Evolutionary conservation across 2,113 vertebrate genomes (phyloP).

Genomic region (Chunga burmeisteri): DNA sequence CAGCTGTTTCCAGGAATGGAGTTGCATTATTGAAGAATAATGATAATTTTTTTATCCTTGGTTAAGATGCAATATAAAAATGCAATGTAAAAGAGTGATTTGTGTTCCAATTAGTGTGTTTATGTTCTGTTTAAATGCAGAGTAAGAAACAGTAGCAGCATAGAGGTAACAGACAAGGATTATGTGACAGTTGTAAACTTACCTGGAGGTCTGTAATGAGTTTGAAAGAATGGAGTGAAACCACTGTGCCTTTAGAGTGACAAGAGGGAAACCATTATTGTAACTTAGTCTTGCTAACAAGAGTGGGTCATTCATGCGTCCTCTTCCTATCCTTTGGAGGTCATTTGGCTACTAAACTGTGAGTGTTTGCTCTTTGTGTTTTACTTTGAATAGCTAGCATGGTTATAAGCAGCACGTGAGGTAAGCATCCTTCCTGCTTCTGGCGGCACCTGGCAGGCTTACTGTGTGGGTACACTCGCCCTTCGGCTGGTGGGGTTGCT

Average conservation of each 20-base stretch:
- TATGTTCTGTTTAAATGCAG: neutral
- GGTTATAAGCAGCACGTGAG: neutral
- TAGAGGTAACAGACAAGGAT: neutral
- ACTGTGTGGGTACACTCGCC: accelerated
- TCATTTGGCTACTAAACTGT: neutral
- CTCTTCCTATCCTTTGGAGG: neutral
- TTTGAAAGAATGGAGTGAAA: neutral
- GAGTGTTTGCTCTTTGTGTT: neutral
- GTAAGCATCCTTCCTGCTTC: neutral
- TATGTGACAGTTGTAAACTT: neutral
- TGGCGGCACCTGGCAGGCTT: neutral
- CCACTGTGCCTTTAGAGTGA: neutral
- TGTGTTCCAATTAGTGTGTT: neutral
- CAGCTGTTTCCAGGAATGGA: neutral
- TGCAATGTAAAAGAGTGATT: neutral
- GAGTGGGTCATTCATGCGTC: neutral
- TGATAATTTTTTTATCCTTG: neutral
- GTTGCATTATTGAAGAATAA: neutral
- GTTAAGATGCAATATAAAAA: neutral
- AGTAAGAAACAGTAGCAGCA: neutral
- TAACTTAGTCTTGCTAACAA: neutral
- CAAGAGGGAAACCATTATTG: neutral
- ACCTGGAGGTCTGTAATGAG: neutral
- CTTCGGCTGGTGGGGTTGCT: neutral
- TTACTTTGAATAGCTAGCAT: neutral